Percentiles rank a stretch among this genome's conserved stretches.
Conservation (phyloP, 1,140 invertebrate species). For the Apocrypta bakeri region DNA sequence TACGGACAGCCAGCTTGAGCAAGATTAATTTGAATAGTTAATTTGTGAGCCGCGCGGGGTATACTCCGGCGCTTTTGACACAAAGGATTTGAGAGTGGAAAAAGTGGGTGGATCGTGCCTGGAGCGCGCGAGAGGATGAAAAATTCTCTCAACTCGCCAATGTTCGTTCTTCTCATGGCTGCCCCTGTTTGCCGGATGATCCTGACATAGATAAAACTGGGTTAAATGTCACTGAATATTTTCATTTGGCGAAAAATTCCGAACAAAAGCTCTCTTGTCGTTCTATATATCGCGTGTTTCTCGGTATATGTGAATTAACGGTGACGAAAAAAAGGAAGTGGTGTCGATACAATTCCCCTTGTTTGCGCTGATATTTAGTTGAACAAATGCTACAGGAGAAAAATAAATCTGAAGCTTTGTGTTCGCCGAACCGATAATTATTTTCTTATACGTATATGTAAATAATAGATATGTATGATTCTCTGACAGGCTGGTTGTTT, state of each 20-base stretch:
- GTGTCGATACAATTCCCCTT: too few relatives aligned
- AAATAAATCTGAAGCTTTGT: too few relatives aligned
- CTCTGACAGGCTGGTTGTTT: too few relatives aligned
- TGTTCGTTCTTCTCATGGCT: too few relatives aligned
- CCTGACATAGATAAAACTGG: slow-evolving; percentile 3
- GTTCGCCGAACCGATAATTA: too few relatives aligned
- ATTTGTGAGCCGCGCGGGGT: slow-evolving; percentile 22
- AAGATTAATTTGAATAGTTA: slow-evolving; percentile 52
- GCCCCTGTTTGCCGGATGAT: slow-evolving; percentile 7
- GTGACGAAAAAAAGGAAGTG: too few relatives aligned
- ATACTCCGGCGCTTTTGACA: background rate
- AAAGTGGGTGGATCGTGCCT: slow-evolving; percentile 8
- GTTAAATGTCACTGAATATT: background rate
- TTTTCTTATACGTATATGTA: too few relatives aligned
- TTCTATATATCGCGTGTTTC: too few relatives aligned
- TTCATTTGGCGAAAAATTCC: background rate
- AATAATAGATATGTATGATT: too few relatives aligned
- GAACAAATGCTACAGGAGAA: too few relatives aligned
- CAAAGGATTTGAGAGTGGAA: slow-evolving; percentile 2
- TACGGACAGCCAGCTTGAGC: background rate
- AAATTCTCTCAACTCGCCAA: background rate
- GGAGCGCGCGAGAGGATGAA: background rate
- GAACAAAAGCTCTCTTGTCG: background rate
- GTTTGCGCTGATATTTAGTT: too few relatives aligned
- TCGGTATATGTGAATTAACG: too few relatives aligned